A percentile compares a stretch with the other conserved stretches of the same genome.
These are phyloP conservation scores for rat (Rattus norvegicus) DNA, from an alignment of 2,113 vertebrate genomes.

Conservation along the genomic window DNA sequence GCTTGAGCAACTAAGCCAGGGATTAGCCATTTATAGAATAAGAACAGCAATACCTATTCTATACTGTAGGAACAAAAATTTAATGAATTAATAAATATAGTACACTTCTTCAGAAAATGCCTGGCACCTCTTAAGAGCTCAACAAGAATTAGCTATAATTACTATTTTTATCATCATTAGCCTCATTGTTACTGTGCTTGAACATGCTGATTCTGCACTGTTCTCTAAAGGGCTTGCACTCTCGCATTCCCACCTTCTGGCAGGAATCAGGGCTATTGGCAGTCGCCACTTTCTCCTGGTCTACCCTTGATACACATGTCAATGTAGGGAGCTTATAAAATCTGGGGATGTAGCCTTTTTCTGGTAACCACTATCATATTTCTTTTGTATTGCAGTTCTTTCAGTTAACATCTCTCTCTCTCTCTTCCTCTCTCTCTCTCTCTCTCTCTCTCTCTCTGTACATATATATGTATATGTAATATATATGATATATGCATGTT, in stretches of 20 bases:
- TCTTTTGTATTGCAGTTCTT: background rate
- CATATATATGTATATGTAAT: background rate
- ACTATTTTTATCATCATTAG: conserved; percentile 28
- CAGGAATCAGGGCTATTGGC: conserved; percentile 28
- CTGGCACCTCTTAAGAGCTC: conserved; percentile 26
- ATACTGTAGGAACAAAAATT: conserved; percentile 28
- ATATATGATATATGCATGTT: background rate
- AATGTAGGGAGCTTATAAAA: background rate
- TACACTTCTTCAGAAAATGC: conserved; percentile 47
- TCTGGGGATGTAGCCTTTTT: background rate
- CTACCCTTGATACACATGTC: background rate
- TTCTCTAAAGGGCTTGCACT: background rate
- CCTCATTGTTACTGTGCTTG: background rate
- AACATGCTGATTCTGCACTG: background rate
- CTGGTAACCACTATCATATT: background rate
- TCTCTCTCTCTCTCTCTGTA: background rate
- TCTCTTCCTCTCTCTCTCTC: background rate
- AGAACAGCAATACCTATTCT: background rate
- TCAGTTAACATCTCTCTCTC: background rate
- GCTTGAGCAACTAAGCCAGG: background rate
- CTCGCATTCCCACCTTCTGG: background rate
- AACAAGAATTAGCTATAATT: conserved; percentile 34
- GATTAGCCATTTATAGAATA: background rate
- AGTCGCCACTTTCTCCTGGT: background rate
- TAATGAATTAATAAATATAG: conserved; percentile 59